A percentile compares a stretch with the other conserved stretches of the same genome.
phyloP scores from a whole-genome alignment of 2,797 vertebrate genomes.

The Pipistrellus pygmaeus region DNA sequence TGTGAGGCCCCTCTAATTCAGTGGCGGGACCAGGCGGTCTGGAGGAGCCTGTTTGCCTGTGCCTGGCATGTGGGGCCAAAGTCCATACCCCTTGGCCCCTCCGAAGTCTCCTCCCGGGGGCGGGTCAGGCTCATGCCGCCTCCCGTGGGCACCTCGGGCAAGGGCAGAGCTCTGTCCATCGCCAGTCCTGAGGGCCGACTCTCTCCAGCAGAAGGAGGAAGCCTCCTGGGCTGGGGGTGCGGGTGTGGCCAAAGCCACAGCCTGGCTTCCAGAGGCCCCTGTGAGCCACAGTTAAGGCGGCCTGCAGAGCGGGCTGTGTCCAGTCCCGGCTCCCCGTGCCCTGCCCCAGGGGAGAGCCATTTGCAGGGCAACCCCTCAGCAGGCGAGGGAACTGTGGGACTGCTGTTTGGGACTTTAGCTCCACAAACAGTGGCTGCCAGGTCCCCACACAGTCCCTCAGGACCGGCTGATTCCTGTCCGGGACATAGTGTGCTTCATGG shows the following conservation, averaged over 20 bases:
- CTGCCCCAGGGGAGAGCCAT: neutral
- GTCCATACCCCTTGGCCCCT: neutral
- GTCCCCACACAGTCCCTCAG: neutral
- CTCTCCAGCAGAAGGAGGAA: neutral
- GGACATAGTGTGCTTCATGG: neutral
- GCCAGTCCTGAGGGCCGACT: neutral
- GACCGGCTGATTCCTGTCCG: neutral
- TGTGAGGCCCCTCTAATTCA: neutral
- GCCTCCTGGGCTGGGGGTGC: rapidly evolving
- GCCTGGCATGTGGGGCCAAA: neutral
- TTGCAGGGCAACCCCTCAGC: slow-evolving; percentile 31
- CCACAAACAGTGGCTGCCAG: neutral
- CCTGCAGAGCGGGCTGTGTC: neutral
- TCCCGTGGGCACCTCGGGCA: rapidly evolving
- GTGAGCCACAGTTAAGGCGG: neutral
- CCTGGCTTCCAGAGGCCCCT: neutral
- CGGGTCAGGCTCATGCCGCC: neutral
- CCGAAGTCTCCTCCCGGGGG: neutral
- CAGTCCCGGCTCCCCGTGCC: neutral
- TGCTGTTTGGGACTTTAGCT: slow-evolving; percentile 23
- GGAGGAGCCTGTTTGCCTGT: neutral
- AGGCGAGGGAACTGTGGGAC: neutral
- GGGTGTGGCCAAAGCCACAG: too few species aligned
- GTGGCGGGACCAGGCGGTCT: neutral
- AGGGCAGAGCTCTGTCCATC: neutral